Percentiles rank a stretch among this genome's conserved stretches.
These are phyloP conservation scores for Ptychadena robeensis DNA, from an alignment of 2,797 vertebrate species.

Conservation along the genomic window DNA sequence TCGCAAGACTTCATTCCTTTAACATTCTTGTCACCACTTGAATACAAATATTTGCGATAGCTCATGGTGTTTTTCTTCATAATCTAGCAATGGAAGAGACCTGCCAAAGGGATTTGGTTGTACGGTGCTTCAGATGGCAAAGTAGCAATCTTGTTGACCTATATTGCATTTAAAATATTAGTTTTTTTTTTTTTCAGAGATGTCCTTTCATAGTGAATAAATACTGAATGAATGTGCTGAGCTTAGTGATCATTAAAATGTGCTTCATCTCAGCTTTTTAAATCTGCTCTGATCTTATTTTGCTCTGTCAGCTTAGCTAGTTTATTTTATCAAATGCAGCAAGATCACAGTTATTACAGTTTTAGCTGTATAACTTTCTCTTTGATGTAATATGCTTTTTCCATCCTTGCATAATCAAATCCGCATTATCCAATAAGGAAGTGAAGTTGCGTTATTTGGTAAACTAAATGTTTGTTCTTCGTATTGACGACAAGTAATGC, in stretches of 20 bases:
- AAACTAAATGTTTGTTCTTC: slow-evolving; percentile 30
- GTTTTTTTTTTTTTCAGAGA: background rate
- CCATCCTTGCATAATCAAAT: slow-evolving; percentile 26
- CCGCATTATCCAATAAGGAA: slow-evolving; percentile 37
- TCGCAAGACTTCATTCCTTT: background rate
- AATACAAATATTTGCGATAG: background rate
- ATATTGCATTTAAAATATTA: background rate
- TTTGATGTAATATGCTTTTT: slow-evolving; percentile 36
- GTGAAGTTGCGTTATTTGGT: slow-evolving; percentile 32
- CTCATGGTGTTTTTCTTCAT: background rate
- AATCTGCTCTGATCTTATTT: slow-evolving; percentile 13
- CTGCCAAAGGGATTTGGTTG: background rate
- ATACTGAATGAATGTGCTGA: slow-evolving; percentile 9
- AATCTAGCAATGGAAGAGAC: background rate
- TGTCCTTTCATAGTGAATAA: slow-evolving; percentile 5
- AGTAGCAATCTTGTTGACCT: background rate
- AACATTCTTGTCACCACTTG: background rate
- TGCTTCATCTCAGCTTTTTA: slow-evolving; percentile 19
- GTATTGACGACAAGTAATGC: background rate
- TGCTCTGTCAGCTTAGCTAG: slow-evolving; percentile 23
- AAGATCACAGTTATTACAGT: slow-evolving; percentile 12
- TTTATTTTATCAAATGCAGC: slow-evolving; percentile 8
- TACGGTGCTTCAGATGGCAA: background rate
- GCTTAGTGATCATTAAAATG: slow-evolving; percentile 26
- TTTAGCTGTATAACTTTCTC: slow-evolving; percentile 6